These are phyloP conservation scores for Anoncus sp. DNA, from an alignment of 2,888 invertebrate species.

Conservation along the genomic window DNA sequence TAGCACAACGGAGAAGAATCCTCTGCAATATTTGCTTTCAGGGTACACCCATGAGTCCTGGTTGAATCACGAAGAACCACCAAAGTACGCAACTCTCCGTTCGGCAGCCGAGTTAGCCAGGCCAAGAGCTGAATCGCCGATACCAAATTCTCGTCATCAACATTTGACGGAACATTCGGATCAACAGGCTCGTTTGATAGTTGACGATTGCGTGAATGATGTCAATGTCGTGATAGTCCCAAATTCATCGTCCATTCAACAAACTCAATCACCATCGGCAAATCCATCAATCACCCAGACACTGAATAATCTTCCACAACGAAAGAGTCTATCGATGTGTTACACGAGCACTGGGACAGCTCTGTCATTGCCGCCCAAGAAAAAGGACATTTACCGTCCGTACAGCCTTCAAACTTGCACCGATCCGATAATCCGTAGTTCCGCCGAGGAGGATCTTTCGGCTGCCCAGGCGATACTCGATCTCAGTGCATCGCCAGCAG, in stretches of 20 bases:
- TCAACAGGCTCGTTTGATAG: conserved; percentile 19
- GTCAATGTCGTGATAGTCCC: conserved; percentile 78
- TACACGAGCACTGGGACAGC: conserved; percentile 94
- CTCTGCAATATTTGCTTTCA: conserved; percentile 65
- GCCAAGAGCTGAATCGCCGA: conserved; percentile 74
- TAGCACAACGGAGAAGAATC: conserved; percentile 3
- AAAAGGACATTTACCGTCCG: conserved; percentile 95
- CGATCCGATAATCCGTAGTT: conserved; percentile 84
- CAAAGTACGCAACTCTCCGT: conserved; percentile 85
- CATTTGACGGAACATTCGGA: conserved; percentile 52
- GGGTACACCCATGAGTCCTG: conserved; percentile 81
- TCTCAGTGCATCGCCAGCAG: conserved; percentile 93
- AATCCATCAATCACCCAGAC: conserved; percentile 68
- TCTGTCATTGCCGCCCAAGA: conserved; percentile 93
- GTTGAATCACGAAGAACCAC: conserved; percentile 83
- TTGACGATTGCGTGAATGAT: conserved; percentile 51
- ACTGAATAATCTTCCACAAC: conserved; percentile 72
- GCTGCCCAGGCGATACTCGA: conserved; percentile 96
- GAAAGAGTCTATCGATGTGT: conserved; percentile 91
- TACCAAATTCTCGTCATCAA: conserved; percentile 64
- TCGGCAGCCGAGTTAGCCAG: conserved; percentile 84
- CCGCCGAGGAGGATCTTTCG: conserved; percentile 92
- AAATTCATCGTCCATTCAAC: conserved; percentile 63
- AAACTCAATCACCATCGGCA: conserved; percentile 66
- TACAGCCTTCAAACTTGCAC: conserved; percentile 87